Evolutionary conservation across 2,113 vertebrate species (phyloP).

Genomic region (Ardeotis arabs): DNA sequence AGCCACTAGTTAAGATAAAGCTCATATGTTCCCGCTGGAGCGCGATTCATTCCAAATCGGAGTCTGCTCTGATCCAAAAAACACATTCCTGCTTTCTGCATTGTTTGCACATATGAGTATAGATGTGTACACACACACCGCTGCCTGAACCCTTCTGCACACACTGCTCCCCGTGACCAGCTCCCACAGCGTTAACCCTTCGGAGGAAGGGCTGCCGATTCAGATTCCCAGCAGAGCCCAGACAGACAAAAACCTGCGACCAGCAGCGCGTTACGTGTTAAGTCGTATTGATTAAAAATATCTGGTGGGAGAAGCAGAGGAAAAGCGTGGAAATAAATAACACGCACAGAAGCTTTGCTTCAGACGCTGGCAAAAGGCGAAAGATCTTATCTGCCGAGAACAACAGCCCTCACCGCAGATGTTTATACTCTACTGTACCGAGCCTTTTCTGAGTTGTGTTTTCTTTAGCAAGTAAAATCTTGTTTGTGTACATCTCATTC

Average conservation of each 20-base stretch:
- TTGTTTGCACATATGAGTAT: not conserved
- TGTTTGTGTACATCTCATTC: slow-evolving; percentile 47
- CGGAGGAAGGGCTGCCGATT: not conserved
- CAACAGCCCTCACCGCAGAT: slow-evolving; percentile 52
- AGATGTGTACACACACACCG: not conserved
- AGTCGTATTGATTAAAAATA: not conserved
- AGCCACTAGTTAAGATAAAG: not conserved
- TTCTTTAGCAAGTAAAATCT: slow-evolving; percentile 51
- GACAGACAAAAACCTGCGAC: not conserved
- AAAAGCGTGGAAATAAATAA: not conserved
- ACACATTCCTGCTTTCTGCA: not conserved
- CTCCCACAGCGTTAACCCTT: not conserved
- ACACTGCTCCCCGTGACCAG: not conserved
- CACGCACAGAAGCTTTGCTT: not conserved
- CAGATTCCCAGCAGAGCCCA: not conserved
- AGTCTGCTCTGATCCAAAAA: not conserved
- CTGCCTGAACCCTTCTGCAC: not conserved
- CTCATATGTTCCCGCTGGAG: not conserved
- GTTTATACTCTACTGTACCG: slow-evolving; percentile 3
- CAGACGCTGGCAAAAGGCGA: slow-evolving; percentile 10
- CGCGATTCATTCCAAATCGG: not conserved
- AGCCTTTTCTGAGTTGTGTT: not conserved
- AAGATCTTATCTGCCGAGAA: slow-evolving; percentile 55
- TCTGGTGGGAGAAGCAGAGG: not conserved
- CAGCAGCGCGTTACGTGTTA: not conserved